Evolutionary conservation across 2,113 vertebrate genomes (phyloP).

Genomic region (Otocyon megalotis): DNA sequence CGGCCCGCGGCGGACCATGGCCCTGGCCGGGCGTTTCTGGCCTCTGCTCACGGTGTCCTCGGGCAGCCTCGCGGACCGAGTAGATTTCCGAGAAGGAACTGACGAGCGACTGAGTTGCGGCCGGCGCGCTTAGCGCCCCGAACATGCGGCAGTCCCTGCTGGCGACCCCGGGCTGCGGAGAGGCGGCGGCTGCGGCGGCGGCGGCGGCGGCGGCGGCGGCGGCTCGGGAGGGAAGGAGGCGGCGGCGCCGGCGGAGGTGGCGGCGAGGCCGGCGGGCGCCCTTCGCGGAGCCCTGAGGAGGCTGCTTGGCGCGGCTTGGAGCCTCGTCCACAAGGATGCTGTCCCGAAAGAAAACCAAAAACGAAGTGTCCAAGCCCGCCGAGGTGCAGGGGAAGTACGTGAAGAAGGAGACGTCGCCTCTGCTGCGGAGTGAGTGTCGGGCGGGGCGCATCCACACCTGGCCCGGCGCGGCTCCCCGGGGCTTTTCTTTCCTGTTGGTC

Average conservation of each 20-base stretch:
- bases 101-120: slow-evolving; percentile 55
- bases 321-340: slow-evolving; percentile 90
- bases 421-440: slow-evolving; percentile 94
- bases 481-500: not conserved
- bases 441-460: not conserved
- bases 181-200: slow-evolving; percentile 61
- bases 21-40: not conserved
- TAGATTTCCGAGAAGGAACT: slow-evolving; percentile 54
- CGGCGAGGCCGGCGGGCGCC: not conserved
- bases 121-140: slow-evolving; percentile 70
- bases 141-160: slow-evolving; percentile 69
- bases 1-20: slow-evolving; percentile 56
- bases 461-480: not conserved
- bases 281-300: slow-evolving; percentile 27
- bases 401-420: slow-evolving; percentile 98
- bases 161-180: slow-evolving; percentile 64
- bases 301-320: not conserved
- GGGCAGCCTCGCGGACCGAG: slow-evolving; percentile 7
- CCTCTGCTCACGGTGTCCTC: not conserved
- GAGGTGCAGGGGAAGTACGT: slow-evolving; percentile 99
- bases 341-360: slow-evolving; percentile 98
- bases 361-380: slow-evolving; percentile 95
- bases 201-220: slow-evolving; percentile 62
- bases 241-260: slow-evolving; percentile 49
- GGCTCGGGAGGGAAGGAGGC: slow-evolving; percentile 59